These are phyloP conservation scores for Caligus rogercresseyi DNA, from an alignment of 1,140 invertebrate genomes.

Conservation along the genomic window DNA sequence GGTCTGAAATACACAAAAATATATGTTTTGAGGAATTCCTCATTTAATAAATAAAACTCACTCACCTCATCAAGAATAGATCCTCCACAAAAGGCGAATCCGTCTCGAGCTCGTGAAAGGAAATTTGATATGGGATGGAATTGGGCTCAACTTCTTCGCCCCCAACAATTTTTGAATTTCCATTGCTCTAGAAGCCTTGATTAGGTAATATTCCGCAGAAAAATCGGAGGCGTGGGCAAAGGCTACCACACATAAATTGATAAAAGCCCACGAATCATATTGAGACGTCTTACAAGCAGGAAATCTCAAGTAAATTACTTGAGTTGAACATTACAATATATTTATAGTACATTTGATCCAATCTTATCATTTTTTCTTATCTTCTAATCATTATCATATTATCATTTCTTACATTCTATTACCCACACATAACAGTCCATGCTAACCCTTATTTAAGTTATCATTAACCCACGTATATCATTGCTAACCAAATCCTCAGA, in stretches of 20 bases:
- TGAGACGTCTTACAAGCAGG: background rate
- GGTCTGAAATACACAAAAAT: slow-evolving; percentile 1
- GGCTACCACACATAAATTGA: background rate
- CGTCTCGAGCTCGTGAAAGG: background rate
- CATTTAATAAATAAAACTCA: too few species aligned
- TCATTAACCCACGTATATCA: too few species aligned
- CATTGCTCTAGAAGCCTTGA: background rate
- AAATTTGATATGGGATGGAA: slow-evolving; percentile 4
- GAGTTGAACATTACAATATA: background rate
- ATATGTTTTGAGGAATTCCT: background rate
- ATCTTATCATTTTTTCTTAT: background rate
- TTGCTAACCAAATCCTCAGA: too few species aligned
- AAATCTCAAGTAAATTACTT: background rate
- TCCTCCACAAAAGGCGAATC: background rate
- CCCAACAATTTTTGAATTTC: slow-evolving; percentile 5
- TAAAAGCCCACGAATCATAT: background rate
- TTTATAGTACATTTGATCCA: background rate
- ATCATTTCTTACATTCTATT: too few species aligned
- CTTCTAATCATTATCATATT: too few species aligned
- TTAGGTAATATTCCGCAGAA: background rate
- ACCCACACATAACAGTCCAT: too few species aligned
- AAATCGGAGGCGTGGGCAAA: background rate
- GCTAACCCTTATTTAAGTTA: too few species aligned
- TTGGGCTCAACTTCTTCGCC: slow-evolving; percentile 1
- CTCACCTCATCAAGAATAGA: background rate